These are phyloP conservation scores for Rafetus swinhoei DNA, from an alignment of 2,113 vertebrate species.

Conservation along the genomic window DNA sequence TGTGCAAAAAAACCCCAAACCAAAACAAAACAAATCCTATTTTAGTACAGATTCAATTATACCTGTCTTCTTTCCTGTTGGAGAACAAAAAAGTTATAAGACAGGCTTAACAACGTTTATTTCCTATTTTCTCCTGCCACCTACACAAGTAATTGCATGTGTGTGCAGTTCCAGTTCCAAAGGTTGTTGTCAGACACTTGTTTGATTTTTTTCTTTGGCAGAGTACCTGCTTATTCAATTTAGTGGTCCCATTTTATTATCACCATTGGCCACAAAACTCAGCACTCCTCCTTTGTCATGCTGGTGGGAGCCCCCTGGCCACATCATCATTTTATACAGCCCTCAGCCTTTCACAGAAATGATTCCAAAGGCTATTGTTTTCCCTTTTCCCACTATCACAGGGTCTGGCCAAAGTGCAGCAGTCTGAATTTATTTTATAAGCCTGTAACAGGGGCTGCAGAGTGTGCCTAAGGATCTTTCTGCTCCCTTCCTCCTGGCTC, in stretches of 20 bases:
- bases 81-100: slow-evolving; percentile 40
- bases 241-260: background rate
- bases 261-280: background rate
- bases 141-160: slow-evolving; percentile 51
- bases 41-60: background rate
- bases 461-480: background rate
- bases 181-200: slow-evolving; percentile 41
- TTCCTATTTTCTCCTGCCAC: slow-evolving; percentile 56
- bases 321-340: background rate
- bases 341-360: background rate
- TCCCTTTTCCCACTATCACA: background rate
- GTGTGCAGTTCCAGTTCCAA: slow-evolving; percentile 50
- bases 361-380: background rate
- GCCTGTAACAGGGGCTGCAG: background rate
- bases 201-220: slow-evolving; percentile 65
- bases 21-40: background rate
- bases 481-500: rapidly evolving
- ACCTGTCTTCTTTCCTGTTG: background rate
- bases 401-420: background rate
- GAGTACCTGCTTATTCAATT: background rate
- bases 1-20: background rate
- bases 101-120: slow-evolving; percentile 62
- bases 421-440: background rate
- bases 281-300: background rate
- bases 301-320: background rate